These are phyloP conservation scores for Tauraco hartlaubi DNA, from an alignment of 2,797 vertebrate genomes.

Conservation along the genomic window DNA sequence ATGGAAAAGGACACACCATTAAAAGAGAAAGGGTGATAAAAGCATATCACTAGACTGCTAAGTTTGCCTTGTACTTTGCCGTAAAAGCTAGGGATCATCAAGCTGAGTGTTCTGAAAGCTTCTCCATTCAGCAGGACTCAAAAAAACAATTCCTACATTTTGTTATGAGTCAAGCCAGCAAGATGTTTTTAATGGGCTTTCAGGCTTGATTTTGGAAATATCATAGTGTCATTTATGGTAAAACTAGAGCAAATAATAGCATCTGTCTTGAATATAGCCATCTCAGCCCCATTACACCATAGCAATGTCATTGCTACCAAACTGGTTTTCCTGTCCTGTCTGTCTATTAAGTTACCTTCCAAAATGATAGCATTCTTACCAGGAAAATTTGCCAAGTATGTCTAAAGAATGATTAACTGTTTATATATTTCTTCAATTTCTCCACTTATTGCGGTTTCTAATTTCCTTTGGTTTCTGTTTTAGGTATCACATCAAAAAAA, in stretches of 20 bases:
- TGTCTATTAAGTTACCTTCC: constrained; percentile 29
- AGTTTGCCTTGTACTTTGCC: constrained; percentile 28
- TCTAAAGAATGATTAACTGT: constrained; percentile 18
- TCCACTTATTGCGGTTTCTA: background rate
- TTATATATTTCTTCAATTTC: background rate
- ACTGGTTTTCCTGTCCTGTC: background rate
- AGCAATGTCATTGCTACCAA: constrained; percentile 30
- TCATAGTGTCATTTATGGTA: constrained; percentile 35
- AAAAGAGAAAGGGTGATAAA: constrained; percentile 30
- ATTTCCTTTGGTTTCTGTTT: background rate
- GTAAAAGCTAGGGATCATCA: constrained; percentile 35
- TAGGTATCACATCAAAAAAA: background rate
- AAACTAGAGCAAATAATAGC: constrained; percentile 46
- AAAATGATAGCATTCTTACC: background rate
- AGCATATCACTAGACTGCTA: background rate
- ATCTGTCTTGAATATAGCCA: constrained; percentile 18
- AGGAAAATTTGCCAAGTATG: background rate
- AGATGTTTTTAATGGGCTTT: constrained; percentile 57
- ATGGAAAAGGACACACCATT: background rate
- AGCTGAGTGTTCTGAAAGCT: constrained; percentile 58
- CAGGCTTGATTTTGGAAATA: constrained; percentile 55
- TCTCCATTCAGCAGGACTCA: constrained; percentile 17
- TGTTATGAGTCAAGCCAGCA: constrained; percentile 24
- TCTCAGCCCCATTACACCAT: constrained; percentile 3
- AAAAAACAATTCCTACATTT: background rate